Evolutionary conservation across 2,797 vertebrate genomes (phyloP).

Genomic region (Chrysocyon brachyurus): DNA sequence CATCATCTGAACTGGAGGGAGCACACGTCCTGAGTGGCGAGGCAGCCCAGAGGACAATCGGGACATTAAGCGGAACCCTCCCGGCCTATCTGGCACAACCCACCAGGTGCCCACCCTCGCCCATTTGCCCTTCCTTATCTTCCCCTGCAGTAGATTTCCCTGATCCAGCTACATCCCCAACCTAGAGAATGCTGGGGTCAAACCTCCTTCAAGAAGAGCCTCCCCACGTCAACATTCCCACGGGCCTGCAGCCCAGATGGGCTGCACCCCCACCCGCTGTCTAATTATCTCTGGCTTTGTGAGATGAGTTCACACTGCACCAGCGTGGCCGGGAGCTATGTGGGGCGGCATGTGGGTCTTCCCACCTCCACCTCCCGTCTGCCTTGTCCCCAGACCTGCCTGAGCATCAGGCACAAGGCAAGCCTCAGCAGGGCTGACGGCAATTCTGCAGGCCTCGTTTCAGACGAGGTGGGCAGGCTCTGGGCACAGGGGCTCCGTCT

Average conservation of each 20-base stretch:
- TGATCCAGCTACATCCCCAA: background rate
- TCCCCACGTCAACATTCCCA: background rate
- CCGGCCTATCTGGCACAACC: background rate
- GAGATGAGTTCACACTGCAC: background rate
- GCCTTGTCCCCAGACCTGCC: background rate
- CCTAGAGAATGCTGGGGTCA: background rate
- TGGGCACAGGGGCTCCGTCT: background rate
- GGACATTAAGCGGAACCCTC: background rate
- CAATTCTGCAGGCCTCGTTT: background rate
- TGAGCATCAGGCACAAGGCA: background rate
- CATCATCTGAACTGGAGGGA: background rate
- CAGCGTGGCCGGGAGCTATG: background rate
- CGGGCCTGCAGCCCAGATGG: background rate
- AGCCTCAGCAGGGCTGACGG: background rate
- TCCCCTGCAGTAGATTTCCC: background rate
- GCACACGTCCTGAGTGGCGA: rapidly evolving
- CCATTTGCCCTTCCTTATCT: background rate
- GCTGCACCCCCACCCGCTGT: rapidly evolving
- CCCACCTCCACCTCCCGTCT: background rate
- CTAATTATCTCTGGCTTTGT: background rate
- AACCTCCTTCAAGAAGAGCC: background rate
- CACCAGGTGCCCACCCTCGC: rapidly evolving
- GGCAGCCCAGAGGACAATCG: background rate
- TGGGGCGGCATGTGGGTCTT: background rate
- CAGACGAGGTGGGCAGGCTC: background rate